Percentiles rank a stretch among this genome's conserved stretches.
Conservation (phyloP, 2,113 vertebrate genomes). For the Dasypus novemcinctus region DNA sequence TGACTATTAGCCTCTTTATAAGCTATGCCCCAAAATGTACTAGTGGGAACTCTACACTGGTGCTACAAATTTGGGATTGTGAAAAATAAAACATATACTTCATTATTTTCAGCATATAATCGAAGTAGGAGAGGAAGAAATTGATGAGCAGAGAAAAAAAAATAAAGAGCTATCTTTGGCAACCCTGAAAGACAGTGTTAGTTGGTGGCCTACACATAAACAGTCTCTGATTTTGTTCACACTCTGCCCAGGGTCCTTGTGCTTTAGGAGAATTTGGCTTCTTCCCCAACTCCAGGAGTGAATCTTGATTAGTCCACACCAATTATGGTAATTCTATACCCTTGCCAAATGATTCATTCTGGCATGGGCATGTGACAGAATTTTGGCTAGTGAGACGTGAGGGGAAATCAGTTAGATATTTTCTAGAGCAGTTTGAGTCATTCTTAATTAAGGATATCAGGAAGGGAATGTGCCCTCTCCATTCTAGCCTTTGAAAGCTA, state of each 20-base stretch:
- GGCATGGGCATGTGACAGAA: conserved; percentile 55
- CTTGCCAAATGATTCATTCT: conserved; percentile 62
- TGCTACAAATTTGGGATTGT: not conserved
- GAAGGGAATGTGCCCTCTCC: not conserved
- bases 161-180: not conserved
- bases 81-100: conserved; percentile 42
- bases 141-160: not conserved
- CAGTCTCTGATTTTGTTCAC: not conserved
- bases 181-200: not conserved
- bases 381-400: conserved; percentile 49
- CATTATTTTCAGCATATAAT: conserved; percentile 1
- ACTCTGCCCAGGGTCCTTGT: conserved; percentile 7
- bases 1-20: conserved; percentile 65
- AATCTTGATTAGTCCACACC: conserved; percentile 64
- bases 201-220: not conserved
- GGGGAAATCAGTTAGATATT: conserved; percentile 35
- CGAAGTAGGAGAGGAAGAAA: conserved; percentile 1
- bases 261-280: conserved; percentile 56
- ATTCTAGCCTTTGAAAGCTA: not conserved
- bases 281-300: conserved; percentile 11
- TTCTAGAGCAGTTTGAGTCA: conserved; percentile 27
- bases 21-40: conserved; percentile 44
- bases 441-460: conserved; percentile 2
- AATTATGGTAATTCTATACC: conserved; percentile 49
- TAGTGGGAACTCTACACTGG: conserved; percentile 52